Conservation (phyloP, 2,888 invertebrate genomes). For the Drosophila lutescens region DNA sequence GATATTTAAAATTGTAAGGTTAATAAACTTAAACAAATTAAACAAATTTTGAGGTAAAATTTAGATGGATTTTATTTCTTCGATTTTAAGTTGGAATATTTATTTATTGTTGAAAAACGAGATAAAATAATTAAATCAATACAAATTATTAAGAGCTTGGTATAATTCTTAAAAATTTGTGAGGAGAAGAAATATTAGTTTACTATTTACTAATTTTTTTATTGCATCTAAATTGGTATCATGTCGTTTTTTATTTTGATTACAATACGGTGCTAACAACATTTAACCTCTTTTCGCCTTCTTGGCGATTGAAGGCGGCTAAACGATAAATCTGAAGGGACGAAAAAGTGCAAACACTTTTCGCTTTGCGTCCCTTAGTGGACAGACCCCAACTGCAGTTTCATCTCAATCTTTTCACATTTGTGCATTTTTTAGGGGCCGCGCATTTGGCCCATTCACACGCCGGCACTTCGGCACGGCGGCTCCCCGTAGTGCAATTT, state of each 20-base stretch:
- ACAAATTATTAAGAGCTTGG: too few relatives aligned
- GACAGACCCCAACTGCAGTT: slow-evolving; percentile 35
- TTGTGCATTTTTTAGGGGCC: slow-evolving; percentile 50
- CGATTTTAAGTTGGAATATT: too few relatives aligned
- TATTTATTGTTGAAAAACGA: too few relatives aligned
- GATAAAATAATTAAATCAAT: too few relatives aligned
- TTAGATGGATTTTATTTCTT: too few relatives aligned
- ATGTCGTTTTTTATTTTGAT: background rate
- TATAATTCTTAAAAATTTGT: too few relatives aligned
- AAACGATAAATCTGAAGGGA: slow-evolving; percentile 9
- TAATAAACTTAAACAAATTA: too few relatives aligned
- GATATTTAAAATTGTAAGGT: background rate
- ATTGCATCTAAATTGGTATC: background rate
- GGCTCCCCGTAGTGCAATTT: slow-evolving; percentile 72
- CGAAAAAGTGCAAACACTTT: slow-evolving; percentile 3
- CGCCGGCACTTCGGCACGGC: slow-evolving; percentile 50
- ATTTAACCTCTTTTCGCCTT: background rate
- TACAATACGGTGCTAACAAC: background rate
- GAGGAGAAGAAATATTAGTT: too few relatives aligned
- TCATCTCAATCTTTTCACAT: slow-evolving; percentile 52
- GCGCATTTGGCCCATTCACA: slow-evolving; percentile 66
- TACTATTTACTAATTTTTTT: background rate
- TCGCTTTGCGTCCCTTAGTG: slow-evolving; percentile 13
- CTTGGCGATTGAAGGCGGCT: background rate
- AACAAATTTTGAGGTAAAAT: too few relatives aligned